Conservation (phyloP, 2,888 invertebrate species). For the Hemaris fuciformis region DNA sequence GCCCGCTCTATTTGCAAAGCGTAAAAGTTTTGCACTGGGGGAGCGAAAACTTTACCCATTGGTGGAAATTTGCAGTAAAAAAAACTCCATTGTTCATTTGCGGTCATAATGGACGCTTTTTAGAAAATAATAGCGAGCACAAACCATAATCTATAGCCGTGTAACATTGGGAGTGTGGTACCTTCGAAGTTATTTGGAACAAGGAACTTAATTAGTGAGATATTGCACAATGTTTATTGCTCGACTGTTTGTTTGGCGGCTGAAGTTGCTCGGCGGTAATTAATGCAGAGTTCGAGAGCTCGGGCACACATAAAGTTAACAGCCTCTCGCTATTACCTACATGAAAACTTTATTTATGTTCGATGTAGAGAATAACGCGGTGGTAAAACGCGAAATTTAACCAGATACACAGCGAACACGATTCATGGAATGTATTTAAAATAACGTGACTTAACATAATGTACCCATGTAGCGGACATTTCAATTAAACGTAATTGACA, state of each 20-base stretch:
- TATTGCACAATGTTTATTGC: conserved; percentile 59
- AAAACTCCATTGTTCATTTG: conserved; percentile 31
- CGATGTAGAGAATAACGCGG: not conserved
- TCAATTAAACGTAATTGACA: not conserved
- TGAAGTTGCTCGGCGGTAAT: conserved; percentile 34
- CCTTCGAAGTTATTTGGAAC: conserved; percentile 21
- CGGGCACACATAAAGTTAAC: conserved; percentile 41
- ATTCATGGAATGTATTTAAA: not conserved
- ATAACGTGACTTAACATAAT: not conserved
- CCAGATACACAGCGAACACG: not conserved
- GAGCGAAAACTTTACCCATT: conserved; percentile 42
- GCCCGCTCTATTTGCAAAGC: conserved; percentile 50
- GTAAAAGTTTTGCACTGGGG: conserved; percentile 49
- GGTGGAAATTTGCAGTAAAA: conserved; percentile 39
- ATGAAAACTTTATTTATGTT: conserved; percentile 30
- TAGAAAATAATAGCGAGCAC: not conserved
- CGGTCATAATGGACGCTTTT: conserved; percentile 10
- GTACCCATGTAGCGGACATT: not conserved
- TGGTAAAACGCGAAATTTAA: conserved; percentile 21
- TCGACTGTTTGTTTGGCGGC: conserved; percentile 30
- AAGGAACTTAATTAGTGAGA: conserved; percentile 53
- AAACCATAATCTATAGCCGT: not conserved
- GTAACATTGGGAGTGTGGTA: not conserved
- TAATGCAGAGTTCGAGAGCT: conserved; percentile 43
- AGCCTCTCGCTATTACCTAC: conserved; percentile 31